A percentile compares a stretch with the other conserved stretches of the same genome.
These are phyloP conservation scores for Epizoanthus illoricatus DNA, from an alignment of 92 coral and sea anemone genomes.

Conservation along the genomic window DNA sequence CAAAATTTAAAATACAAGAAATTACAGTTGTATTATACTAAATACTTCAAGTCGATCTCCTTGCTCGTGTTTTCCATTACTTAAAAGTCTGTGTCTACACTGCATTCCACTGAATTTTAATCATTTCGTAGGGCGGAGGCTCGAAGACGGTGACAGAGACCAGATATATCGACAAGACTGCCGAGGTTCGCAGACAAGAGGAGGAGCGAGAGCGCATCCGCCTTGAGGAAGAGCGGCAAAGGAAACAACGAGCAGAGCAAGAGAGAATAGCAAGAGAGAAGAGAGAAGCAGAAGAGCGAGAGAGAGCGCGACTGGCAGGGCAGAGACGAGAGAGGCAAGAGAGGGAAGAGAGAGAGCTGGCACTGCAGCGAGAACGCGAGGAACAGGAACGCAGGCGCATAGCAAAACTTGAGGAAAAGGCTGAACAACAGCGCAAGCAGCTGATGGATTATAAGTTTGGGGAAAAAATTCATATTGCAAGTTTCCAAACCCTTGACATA, in stretches of 20 bases:
- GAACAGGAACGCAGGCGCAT: constrained; percentile 25
- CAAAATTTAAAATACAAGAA: no score
- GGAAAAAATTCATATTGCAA: constrained; percentile 31
- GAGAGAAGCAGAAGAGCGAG: constrained; percentile 33
- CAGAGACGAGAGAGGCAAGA: constrained; percentile 4
- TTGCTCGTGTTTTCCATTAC: no score
- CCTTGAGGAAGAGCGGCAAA: constrained; percentile 1
- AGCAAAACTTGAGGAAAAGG: constrained; percentile 45
- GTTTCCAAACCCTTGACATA: constrained; percentile 33
- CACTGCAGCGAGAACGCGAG: constrained; percentile 27
- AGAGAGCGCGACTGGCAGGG: constrained; percentile 22
- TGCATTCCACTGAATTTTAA: not conserved
- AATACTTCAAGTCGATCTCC: no score
- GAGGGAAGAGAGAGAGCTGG: constrained; percentile 19
- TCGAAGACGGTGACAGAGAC: constrained; percentile 36
- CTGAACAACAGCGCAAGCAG: constrained; percentile 39
- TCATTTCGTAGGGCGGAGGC: not conserved
- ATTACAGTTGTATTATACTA: no score
- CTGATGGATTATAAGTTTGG: constrained; percentile 54
- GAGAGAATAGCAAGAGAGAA: constrained; percentile 19
- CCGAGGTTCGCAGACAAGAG: constrained; percentile 13
- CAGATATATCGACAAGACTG: constrained; percentile 57
- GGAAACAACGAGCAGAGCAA: constrained; percentile 11
- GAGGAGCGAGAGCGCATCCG: constrained; percentile 40
- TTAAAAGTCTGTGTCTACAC: no score